Evolutionary conservation across 2,797 vertebrate genomes (phyloP).

Genomic region (Bufotes viridis): DNA sequence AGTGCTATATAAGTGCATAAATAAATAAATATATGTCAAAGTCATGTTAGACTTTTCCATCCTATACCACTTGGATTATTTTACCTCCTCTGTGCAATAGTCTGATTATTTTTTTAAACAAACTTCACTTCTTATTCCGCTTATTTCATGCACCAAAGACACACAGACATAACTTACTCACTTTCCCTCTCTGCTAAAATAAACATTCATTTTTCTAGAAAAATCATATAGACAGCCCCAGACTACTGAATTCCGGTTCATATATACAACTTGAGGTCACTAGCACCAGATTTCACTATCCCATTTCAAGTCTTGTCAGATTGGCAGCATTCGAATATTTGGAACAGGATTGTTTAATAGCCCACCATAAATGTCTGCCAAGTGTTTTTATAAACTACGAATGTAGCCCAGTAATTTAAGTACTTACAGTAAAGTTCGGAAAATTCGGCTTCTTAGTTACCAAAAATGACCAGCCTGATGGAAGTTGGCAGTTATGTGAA

Average conservation of each 20-base stretch:
- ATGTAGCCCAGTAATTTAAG: not conserved
- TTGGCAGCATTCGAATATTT: not conserved
- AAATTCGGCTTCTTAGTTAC: not conserved
- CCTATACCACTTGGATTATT: not conserved
- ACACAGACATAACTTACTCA: slow-evolving; percentile 26
- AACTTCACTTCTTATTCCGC: not conserved
- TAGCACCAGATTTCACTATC: not conserved
- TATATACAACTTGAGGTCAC: slow-evolving; percentile 3
- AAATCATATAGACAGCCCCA: slow-evolving; percentile 32
- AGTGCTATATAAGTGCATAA: no score
- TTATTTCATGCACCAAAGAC: slow-evolving; percentile 39
- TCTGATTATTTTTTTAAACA: not conserved
- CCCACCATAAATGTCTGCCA: not conserved
- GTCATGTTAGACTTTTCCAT: not conserved
- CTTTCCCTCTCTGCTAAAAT: slow-evolving; percentile 22
- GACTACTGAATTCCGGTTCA: not conserved
- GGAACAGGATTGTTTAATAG: not conserved
- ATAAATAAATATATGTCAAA: not conserved
- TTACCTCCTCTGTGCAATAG: not conserved
- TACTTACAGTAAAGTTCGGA: not conserved
- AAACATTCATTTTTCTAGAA: slow-evolving; percentile 31
- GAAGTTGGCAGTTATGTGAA: not conserved
- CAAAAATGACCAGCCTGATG: not conserved
- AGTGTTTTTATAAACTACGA: not conserved
- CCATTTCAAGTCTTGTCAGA: not conserved